phyloP scores from a whole-genome alignment of 2,113 vertebrate genomes.

The Ctenodactylus gundi region DNA sequence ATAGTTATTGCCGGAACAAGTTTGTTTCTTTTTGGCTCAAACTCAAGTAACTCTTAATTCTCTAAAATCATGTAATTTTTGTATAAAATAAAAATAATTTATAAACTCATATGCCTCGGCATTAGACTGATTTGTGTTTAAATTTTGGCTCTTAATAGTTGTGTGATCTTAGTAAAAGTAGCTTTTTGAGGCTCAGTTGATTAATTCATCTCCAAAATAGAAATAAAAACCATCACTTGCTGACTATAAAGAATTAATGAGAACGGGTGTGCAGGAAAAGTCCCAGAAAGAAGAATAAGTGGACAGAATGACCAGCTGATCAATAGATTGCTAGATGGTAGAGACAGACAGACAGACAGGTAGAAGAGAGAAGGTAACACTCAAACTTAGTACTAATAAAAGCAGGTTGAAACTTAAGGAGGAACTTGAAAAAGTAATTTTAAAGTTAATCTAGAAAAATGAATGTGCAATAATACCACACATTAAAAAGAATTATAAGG shows the following conservation, averaged over 20 bases:
- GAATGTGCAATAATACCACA: not conserved
- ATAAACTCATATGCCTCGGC: not conserved
- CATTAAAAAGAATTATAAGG: conserved; percentile 40
- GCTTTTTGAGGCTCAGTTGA: not conserved
- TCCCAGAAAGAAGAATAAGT: not conserved
- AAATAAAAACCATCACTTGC: not conserved
- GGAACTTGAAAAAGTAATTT: conserved; percentile 19
- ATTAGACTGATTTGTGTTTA: not conserved
- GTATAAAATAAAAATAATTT: not conserved
- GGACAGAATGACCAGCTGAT: not conserved
- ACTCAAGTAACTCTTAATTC: not conserved
- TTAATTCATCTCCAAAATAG: conserved; percentile 20
- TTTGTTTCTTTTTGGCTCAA: not conserved
- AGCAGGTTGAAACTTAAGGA: not conserved
- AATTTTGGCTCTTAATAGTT: conserved; percentile 4
- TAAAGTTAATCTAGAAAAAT: conserved; percentile 39
- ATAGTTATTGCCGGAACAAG: not conserved
- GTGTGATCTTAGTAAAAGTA: not conserved
- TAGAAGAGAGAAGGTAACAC: not conserved
- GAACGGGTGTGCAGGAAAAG: not conserved
- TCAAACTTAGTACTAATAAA: not conserved
- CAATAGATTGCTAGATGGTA: not conserved
- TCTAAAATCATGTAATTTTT: conserved; percentile 36
- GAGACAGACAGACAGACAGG: not conserved
- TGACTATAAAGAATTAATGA: not conserved